phyloP scores from a whole-genome alignment of 2,113 vertebrate species.

The Bufo gargarizans region DNA sequence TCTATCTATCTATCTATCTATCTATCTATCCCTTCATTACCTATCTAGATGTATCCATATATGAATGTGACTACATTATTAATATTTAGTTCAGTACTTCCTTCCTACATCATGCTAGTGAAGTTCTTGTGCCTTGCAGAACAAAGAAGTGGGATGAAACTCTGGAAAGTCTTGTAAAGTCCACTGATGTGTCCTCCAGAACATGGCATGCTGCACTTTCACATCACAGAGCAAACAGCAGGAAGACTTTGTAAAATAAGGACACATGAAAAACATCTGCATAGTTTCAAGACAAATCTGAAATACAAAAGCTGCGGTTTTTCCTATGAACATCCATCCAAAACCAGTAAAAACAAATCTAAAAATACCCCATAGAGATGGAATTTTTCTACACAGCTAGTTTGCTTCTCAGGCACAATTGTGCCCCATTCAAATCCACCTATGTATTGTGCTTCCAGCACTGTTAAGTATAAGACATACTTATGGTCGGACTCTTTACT shows the following conservation, averaged over 20 bases:
- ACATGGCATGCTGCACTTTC: slow-evolving; percentile 1
- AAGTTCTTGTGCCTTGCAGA: not conserved
- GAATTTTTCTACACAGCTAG: not conserved
- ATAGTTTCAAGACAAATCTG: not conserved
- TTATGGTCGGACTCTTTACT: not conserved
- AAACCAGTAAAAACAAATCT: not conserved
- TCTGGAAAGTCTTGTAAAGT: not conserved
- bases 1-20: no score
- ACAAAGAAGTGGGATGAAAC: not conserved
- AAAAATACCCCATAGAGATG: not conserved
- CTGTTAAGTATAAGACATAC: not conserved
- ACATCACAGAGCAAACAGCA: not conserved
- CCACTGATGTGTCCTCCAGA: not conserved
- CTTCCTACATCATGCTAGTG: not conserved
- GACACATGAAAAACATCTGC: not conserved
- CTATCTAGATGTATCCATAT: no score
- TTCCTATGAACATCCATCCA: not conserved
- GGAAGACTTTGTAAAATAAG: not conserved
- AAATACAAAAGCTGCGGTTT: not conserved
- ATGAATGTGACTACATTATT: no score
- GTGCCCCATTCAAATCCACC: not conserved
- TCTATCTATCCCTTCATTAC: no score
- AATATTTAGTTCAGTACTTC: not conserved
- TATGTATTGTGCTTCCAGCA: not conserved
- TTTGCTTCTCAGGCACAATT: not conserved